phyloP scores from a whole-genome alignment of 2,888 invertebrate species.

The Perizoma flavofasciatum region DNA sequence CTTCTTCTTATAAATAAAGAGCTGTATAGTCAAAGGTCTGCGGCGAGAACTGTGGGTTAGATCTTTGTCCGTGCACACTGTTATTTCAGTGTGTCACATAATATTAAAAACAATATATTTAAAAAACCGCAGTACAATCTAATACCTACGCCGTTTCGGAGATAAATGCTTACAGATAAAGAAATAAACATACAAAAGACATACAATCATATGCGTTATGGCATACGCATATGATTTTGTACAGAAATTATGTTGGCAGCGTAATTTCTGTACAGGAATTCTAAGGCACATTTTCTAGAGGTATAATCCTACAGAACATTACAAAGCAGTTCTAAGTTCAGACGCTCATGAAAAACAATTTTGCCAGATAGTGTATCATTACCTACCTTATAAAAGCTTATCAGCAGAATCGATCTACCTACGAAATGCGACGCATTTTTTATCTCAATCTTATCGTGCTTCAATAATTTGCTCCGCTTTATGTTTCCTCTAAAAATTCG shows the following conservation, averaged over 20 bases:
- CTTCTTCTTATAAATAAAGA: slow-evolving; percentile 45
- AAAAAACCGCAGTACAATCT: too few relatives aligned
- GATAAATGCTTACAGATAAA: too few relatives aligned
- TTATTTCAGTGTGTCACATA: slow-evolving; percentile 8
- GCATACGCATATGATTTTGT: too few relatives aligned
- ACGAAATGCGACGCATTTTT: slow-evolving; percentile 34
- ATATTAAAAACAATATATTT: too few relatives aligned
- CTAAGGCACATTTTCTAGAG: too few relatives aligned
- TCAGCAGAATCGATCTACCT: slow-evolving; percentile 17
- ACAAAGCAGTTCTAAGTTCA: slow-evolving; percentile 21
- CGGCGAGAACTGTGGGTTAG: slow-evolving; percentile 10
- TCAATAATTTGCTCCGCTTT: slow-evolving; percentile 37
- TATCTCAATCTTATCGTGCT: slow-evolving; percentile 37
- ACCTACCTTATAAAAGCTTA: slow-evolving; percentile 20
- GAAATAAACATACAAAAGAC: too few relatives aligned
- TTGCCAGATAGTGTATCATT: slow-evolving; percentile 26
- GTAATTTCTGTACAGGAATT: too few relatives aligned
- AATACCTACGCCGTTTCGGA: too few relatives aligned
- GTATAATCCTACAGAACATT: too few relatives aligned
- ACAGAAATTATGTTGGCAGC: too few relatives aligned
- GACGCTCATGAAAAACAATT: slow-evolving; percentile 22
- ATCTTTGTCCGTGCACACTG: slow-evolving; percentile 28
- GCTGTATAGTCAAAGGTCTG: too few relatives aligned
- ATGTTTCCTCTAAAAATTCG: slow-evolving; percentile 39
- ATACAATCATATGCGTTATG: too few relatives aligned